Conservation (phyloP, 2,797 vertebrate genomes). For the Esox masquinongy region DNA sequence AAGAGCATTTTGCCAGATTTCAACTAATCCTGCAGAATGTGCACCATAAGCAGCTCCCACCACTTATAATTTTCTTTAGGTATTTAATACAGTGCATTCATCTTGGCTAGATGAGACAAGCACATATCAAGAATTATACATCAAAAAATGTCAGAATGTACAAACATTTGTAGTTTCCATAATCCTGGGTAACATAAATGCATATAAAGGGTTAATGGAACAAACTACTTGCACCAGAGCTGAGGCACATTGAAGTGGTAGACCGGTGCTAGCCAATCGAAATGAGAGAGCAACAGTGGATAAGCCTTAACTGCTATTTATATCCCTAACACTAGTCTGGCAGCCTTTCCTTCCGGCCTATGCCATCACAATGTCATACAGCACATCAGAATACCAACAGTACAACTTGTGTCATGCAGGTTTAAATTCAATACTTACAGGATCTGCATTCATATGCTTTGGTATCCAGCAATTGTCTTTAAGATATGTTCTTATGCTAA, state of each 20-base stretch:
- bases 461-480: background rate
- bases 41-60: no score
- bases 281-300: slow-evolving; percentile 61
- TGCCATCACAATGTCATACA: slow-evolving; percentile 54
- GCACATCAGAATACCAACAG: slow-evolving; percentile 25
- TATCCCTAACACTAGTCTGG: slow-evolving; percentile 64
- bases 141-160: no score
- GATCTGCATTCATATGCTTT: background rate
- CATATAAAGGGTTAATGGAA: slow-evolving; percentile 21
- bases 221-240: slow-evolving; percentile 32
- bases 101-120: no score
- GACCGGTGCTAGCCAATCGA: slow-evolving; percentile 63
- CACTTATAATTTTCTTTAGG: no score
- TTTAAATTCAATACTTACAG: background rate
- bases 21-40: no score
- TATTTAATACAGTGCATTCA: no score
- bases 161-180: background rate
- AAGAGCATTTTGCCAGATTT: no score
- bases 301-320: slow-evolving; percentile 70
- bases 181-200: background rate
- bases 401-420: background rate
- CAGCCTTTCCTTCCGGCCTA: slow-evolving; percentile 54
- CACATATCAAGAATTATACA: no score
- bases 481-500: background rate
- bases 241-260: slow-evolving; percentile 49